These are phyloP conservation scores for Brachyrhaphis roseni DNA, from an alignment of 2,797 vertebrate species.

Conservation along the genomic window DNA sequence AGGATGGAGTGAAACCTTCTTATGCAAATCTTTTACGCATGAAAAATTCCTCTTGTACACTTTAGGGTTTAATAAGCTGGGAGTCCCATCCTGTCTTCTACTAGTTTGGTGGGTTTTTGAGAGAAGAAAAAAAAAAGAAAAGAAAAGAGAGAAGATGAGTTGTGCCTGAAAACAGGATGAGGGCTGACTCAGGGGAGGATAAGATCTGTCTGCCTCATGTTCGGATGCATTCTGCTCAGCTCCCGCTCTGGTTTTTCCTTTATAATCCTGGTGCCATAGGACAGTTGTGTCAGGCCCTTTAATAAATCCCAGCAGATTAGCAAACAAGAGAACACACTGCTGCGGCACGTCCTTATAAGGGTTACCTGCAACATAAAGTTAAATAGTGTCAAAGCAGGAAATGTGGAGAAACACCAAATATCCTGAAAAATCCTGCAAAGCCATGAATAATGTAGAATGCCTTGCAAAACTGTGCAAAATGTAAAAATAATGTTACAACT, in stretches of 20 bases:
- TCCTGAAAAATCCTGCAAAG: conserved; percentile 8
- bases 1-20: conserved; percentile 49
- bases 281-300: conserved; percentile 31
- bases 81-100: conserved; percentile 26
- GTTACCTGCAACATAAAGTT: conserved; percentile 14
- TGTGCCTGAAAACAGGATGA: conserved; percentile 29
- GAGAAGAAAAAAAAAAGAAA: conserved; percentile 1
- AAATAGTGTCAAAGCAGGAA: conserved; percentile 8
- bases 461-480: neutral
- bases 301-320: conserved; percentile 63
- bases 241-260: conserved; percentile 25
- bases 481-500: neutral
- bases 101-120: conserved; percentile 36
- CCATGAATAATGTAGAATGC: neutral
- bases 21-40: conserved; percentile 59
- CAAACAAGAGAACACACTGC: conserved; percentile 9
- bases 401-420: neutral
- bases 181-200: conserved; percentile 29
- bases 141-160: conserved; percentile 18
- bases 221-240: conserved; percentile 28
- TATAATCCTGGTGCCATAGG: conserved; percentile 27
- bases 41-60: conserved; percentile 47
- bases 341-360: conserved; percentile 27
- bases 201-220: conserved; percentile 35
- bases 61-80: conserved; percentile 51